Base-by-base conservation (phyloP, 2,113 vertebrate species). In the Phaethon lepturus region DNA sequence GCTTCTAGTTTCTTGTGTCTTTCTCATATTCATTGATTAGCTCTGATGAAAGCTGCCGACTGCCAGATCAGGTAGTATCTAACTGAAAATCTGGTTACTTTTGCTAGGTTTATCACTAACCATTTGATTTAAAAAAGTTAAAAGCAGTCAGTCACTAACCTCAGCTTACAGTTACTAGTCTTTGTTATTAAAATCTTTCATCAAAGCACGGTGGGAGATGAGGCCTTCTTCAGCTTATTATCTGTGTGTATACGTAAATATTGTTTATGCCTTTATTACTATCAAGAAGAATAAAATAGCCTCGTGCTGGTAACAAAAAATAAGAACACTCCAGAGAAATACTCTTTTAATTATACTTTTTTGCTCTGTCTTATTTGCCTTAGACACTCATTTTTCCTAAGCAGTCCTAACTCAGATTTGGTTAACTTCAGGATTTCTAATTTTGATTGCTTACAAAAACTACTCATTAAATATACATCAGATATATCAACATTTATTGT, bases 381-480 rank as follows among this genome's bases (percentile, higher is more conserved):
- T 76, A 60, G 33, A 50, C 28, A 67, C 2, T 53, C 0, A 3
- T 88, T 91, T 81, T 58, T 29, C 17, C 47, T 18, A 47, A 63
- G 22, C 18, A 72, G 15, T 86, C 15, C 33, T 79, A 63, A 64
- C 8, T 91, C 44, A 55, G n/a, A 63, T 53, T 78, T 85, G 15
- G 17, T 75, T 78, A 85, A 55, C 10, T 60, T 87, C n/a, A 77
- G 38, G 38, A 67, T 86, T 91, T 91, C 25, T 81, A 52, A 63
- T 63, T 81, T 86, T 93, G 72, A 86, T 45, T 91, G 47, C 29
- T 87, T 80, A 89, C 64, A 84, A 87, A 94, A 83, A 0, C 1
- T 11, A 44, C 31, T 81, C 50, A 80, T 86, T 88, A 96, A 90
- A 95, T 92, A 79, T 86, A 59, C 38, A 92, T 78, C 60, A 67